Base-by-base conservation (phyloP, 1,140 invertebrate species). In the Centruroides sculpturatus region DNA sequence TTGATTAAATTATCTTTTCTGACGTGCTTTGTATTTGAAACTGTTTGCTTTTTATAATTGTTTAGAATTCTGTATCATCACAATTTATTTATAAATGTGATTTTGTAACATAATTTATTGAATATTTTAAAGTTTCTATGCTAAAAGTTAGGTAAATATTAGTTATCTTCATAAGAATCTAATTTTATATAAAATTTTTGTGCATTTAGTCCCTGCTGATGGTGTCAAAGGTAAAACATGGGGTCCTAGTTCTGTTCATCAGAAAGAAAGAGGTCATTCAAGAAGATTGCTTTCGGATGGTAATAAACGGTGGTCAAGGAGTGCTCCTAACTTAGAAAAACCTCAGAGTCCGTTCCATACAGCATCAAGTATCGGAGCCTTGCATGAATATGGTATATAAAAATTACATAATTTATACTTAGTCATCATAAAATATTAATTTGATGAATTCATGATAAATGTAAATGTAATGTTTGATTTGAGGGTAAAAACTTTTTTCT, bases 171-270 rank as follows among this genome's bases (percentile, higher is more conserved):
- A 10, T 49, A 49, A 49, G n/a, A 49, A 9, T 10, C 48, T 49
- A 49, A 49, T 1, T 10, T 49, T 49, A 23, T 23, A 23, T 23
- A 23, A 23, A 23, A 23, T 51, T 12, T 13, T 12, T 55, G 49
- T 36, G n/a, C 23, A 57, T 59, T 59, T 78, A 89, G 85, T 89
- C 76, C 87, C 89, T 59, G 85, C 87, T 52, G 92, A 93, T 77
- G 92, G 90, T 46, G 86, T 90, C 65, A 96, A 97, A 78, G 92
- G 92, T 72, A 67, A 64, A 64, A 63, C 62, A 34, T 63, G 65
- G 65, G 65, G 65, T 35, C 65, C 65, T 35, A 66, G 65, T 56
- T 55, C 62, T 13, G 62, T 63, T 8, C 65, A 66, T 49, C 65
- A 66, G 49, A 66, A 61, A 59, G 65, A 66, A 49, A 55, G 62